Evolutionary conservation across 2,888 invertebrate genomes (phyloP).

Genomic region (Orthosia cruda): DNA sequence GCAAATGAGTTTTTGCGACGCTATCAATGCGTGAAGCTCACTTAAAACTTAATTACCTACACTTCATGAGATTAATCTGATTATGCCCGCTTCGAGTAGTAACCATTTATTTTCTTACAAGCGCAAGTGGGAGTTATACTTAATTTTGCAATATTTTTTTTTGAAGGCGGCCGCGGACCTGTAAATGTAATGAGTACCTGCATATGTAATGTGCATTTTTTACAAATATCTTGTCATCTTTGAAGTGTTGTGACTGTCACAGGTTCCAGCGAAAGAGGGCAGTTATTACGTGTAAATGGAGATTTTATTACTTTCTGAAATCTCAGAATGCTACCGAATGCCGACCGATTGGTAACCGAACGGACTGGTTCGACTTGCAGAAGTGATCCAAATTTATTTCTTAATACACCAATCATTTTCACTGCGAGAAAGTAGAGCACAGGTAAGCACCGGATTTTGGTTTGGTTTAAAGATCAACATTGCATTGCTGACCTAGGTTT

Average conservation of each 20-base stretch:
- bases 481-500: conserved; percentile 6
- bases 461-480: conserved; percentile 22
- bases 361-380: conserved; percentile 64
- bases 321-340: conserved; percentile 54
- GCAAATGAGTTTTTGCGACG: conserved; percentile 68
- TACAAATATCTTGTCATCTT: conserved; percentile 49
- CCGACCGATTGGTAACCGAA: conserved; percentile 55
- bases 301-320: conserved; percentile 66
- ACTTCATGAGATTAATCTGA: conserved; percentile 74
- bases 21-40: conserved; percentile 71
- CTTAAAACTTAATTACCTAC: conserved; percentile 74
- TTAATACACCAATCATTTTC: conserved; percentile 53
- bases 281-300: conserved; percentile 59
- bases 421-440: conserved; percentile 54
- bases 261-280: conserved; percentile 51
- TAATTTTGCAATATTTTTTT: conserved; percentile 63
- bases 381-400: conserved; percentile 54
- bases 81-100: conserved; percentile 63
- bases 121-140: conserved; percentile 57
- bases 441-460: conserved; percentile 30
- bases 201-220: conserved; percentile 47
- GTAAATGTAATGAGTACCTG: conserved; percentile 49
- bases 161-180: conserved; percentile 41
- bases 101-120: conserved; percentile 63
- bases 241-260: conserved; percentile 48